Percentiles rank a stretch among this genome's conserved stretches.
Conservation (phyloP, 2,888 invertebrate genomes). For the Ecliptopera silaceata region DNA sequence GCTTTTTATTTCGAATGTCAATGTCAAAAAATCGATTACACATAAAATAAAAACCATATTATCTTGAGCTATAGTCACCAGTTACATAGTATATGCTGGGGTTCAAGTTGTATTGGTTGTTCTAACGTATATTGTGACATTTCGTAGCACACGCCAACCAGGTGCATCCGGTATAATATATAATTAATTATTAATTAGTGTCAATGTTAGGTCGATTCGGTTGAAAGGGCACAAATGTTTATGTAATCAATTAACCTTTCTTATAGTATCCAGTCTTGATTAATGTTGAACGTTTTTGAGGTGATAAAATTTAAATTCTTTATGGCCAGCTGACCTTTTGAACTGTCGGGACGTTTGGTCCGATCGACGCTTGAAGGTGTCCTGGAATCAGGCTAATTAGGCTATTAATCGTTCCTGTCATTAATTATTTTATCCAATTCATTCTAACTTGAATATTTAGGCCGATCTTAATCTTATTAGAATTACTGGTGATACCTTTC, state of each 20-base stretch:
- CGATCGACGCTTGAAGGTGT: too few species aligned
- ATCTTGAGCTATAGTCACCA: background rate
- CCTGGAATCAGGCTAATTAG: too few species aligned
- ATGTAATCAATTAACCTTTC: background rate
- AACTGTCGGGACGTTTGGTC: too few species aligned
- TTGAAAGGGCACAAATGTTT: conserved; percentile 19
- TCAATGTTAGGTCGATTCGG: conserved; percentile 34
- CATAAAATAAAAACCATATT: conserved; percentile 1
- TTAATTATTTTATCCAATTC: too few species aligned
- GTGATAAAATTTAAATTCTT: too few species aligned
- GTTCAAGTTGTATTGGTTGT: conserved; percentile 10
- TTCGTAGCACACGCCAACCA: conserved; percentile 39
- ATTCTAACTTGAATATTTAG: too few species aligned
- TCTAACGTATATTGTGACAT: conserved; percentile 41
- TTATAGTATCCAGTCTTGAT: too few species aligned
- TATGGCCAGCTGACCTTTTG: too few species aligned
- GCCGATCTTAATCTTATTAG: too few species aligned
- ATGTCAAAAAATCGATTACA: conserved; percentile 16
- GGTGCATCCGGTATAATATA: conserved; percentile 39
- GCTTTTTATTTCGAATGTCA: conserved; percentile 7
- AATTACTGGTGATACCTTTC: too few species aligned
- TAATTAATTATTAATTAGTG: conserved; percentile 39
- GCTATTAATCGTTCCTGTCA: too few species aligned
- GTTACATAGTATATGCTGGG: background rate
- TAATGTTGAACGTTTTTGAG: too few species aligned